Conservation (phyloP, 1,140 invertebrate species). For the Fopius arisanus region DNA sequence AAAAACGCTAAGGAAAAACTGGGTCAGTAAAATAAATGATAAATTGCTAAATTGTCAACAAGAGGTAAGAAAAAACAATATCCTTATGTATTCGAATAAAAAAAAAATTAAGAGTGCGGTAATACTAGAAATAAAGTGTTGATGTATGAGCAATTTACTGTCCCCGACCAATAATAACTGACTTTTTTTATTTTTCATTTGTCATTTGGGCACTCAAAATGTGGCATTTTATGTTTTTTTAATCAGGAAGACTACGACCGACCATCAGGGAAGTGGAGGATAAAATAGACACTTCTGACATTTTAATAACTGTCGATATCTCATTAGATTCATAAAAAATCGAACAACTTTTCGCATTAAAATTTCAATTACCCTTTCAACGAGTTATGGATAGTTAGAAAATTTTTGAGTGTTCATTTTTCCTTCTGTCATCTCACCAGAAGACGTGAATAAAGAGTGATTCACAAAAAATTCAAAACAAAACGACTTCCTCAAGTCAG, state of each 20-base stretch:
- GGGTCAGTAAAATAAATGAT: slow-evolving; percentile 1
- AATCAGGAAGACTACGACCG: slow-evolving; percentile 22
- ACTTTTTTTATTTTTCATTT: not conserved
- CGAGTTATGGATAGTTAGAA: too few relatives aligned
- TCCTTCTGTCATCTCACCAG: not conserved
- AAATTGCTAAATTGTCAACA: not conserved
- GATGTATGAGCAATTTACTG: slow-evolving; percentile 32
- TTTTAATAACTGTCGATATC: not conserved
- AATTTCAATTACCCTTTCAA: too few relatives aligned
- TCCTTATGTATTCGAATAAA: not conserved
- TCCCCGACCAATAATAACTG: slow-evolving; percentile 21
- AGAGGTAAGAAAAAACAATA: slow-evolving; percentile 9
- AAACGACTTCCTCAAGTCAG: not conserved
- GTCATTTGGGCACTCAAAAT: not conserved
- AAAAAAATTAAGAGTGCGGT: not conserved
- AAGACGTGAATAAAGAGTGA: not conserved
- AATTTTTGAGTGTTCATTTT: too few relatives aligned
- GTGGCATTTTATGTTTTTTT: not conserved
- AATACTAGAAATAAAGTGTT: slow-evolving; percentile 31
- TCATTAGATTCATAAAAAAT: not conserved
- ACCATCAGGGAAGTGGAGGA: not conserved
- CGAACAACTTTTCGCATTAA: too few relatives aligned
- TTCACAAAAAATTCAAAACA: not conserved
- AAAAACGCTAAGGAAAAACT: not conserved
- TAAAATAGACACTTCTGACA: too few relatives aligned